These are phyloP conservation scores for Urocitellus parryii DNA, from an alignment of 2,113 vertebrate genomes.

Conservation along the genomic window DNA sequence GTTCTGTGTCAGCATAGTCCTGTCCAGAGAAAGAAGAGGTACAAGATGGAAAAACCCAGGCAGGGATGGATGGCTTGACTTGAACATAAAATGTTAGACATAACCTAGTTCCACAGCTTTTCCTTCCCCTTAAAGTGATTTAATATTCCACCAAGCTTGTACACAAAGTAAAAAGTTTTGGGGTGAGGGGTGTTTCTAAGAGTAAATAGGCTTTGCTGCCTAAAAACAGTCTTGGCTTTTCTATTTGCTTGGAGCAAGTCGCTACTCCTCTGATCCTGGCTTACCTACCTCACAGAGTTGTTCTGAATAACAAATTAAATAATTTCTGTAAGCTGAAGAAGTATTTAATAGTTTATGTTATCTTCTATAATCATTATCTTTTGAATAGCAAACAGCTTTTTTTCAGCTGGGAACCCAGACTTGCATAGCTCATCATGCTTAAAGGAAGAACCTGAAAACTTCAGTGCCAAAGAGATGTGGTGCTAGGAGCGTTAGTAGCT, in stretches of 20 bases:
- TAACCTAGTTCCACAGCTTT: not conserved
- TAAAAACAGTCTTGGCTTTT: not conserved
- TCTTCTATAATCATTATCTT: not conserved
- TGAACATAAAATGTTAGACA: not conserved
- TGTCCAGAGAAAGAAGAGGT: constrained; percentile 77
- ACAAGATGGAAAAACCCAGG: fast-evolving
- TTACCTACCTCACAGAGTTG: not conserved
- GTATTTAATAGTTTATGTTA: not conserved
- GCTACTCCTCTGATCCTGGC: not conserved
- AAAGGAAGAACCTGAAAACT: not conserved
- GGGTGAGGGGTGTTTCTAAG: not conserved
- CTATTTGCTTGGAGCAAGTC: not conserved
- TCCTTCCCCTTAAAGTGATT: not conserved
- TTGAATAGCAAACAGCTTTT: not conserved
- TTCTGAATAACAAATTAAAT: not conserved
- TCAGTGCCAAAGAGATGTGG: not conserved
- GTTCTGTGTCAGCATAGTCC: constrained; percentile 97
- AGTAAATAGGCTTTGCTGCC: not conserved
- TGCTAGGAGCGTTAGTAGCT: not conserved
- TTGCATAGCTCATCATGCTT: not conserved
- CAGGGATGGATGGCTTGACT: not conserved
- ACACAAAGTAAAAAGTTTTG: not conserved
- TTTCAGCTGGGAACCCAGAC: not conserved
- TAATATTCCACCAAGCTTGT: not conserved
- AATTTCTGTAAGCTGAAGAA: not conserved